Conservation (phyloP, 2,113 vertebrate species). For the Corvus moneduloides region DNA sequence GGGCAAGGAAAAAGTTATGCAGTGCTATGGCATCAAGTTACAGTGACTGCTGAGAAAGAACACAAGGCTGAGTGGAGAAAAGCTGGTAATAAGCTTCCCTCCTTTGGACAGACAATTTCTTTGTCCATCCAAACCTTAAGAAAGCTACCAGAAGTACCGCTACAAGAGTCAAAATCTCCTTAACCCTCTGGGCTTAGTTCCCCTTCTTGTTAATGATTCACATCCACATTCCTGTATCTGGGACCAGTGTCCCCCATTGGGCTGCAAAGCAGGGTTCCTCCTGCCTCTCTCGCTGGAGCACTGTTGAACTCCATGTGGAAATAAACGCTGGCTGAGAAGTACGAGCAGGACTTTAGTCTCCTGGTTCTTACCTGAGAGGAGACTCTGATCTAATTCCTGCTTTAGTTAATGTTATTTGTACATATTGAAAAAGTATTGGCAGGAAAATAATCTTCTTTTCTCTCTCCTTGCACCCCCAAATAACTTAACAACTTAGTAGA, state of each 20-base stretch:
- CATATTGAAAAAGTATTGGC: background rate
- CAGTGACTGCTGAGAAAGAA: background rate
- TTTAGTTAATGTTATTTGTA: constrained; percentile 13
- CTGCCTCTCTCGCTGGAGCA: background rate
- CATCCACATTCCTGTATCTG: background rate
- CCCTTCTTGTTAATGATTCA: background rate
- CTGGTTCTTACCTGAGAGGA: background rate
- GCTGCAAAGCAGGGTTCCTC: background rate
- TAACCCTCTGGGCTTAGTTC: background rate
- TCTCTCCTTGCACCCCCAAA: background rate
- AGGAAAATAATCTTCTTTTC: background rate
- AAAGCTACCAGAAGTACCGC: background rate
- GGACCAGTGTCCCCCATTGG: background rate
- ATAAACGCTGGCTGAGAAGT: background rate
- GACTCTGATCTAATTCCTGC: background rate
- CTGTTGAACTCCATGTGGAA: background rate
- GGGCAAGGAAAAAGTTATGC: background rate
- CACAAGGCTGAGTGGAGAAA: background rate
- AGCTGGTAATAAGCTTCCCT: background rate
- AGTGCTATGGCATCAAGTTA: background rate
- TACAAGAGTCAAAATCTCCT: background rate
- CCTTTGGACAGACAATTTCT: background rate
- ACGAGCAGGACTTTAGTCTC: background rate
- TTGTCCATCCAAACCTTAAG: background rate
- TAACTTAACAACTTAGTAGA: background rate